phyloP scores from a whole-genome alignment of 2,888 invertebrate species.

The Geophilus truncorum region DNA sequence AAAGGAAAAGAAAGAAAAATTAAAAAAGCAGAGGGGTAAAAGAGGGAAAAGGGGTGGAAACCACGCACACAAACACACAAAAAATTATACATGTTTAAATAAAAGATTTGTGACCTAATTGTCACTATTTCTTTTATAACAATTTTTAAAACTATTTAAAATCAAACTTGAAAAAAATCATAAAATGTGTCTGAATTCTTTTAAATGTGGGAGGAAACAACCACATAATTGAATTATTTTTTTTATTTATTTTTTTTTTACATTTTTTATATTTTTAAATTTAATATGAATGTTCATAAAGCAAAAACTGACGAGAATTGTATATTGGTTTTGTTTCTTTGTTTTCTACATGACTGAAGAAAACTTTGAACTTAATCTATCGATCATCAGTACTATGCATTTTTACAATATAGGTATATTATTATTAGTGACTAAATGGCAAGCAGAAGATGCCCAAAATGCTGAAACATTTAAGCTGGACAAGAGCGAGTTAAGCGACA shows the following conservation, averaged over 20 bases:
- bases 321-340: background rate
- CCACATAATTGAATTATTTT: background rate
- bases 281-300: constrained; percentile 3
- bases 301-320: background rate
- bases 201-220: background rate
- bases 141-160: constrained; percentile 3
- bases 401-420: constrained; percentile 6
- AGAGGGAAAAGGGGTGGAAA: background rate
- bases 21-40: background rate
- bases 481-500: constrained; percentile 14
- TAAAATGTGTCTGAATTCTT: background rate
- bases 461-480: constrained; percentile 14
- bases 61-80: constrained; percentile 14
- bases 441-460: constrained; percentile 4
- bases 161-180: background rate
- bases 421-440: background rate
- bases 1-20: background rate
- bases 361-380: background rate
- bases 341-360: constrained; percentile 1
- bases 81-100: background rate
- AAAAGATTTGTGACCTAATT: background rate
- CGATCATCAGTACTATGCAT: constrained; percentile 12
- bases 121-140: background rate
- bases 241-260: background rate
- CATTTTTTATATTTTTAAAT: background rate